phyloP scores from a whole-genome alignment of 2,888 invertebrate species.

The Oligia strigilis region DNA sequence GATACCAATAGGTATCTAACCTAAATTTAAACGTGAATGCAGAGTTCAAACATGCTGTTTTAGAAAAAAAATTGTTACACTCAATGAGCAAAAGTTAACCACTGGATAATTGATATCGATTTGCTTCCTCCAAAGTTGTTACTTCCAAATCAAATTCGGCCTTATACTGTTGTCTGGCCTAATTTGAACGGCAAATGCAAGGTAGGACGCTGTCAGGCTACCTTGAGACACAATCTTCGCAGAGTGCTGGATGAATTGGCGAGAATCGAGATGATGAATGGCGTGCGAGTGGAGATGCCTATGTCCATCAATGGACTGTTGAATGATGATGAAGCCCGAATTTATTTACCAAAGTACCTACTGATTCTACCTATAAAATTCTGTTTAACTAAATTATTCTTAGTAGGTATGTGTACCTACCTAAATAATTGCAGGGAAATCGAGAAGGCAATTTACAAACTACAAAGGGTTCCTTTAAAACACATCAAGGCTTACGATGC shows the following conservation, averaged over 20 bases:
- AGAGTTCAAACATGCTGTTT: not conserved
- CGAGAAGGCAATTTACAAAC: slow-evolving; percentile 98
- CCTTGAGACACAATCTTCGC: not conserved
- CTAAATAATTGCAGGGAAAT: slow-evolving; percentile 93
- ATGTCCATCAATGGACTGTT: not conserved
- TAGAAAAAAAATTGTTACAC: not conserved
- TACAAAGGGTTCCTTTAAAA: slow-evolving; percentile 96
- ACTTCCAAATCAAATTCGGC: too few relatives aligned
- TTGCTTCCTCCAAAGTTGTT: not conserved
- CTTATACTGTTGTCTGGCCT: too few relatives aligned
- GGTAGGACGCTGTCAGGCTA: not conserved
- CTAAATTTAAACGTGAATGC: not conserved
- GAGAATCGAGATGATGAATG: not conserved
- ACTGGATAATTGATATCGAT: not conserved
- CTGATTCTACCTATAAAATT: not conserved
- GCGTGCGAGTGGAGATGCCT: not conserved
- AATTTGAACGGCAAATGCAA: not conserved
- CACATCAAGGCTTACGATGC: slow-evolving; percentile 99
- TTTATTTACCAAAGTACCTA: not conserved
- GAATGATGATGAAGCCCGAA: not conserved
- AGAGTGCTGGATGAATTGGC: not conserved
- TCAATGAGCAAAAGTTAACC: not conserved
- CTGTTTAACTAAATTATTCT: not conserved
- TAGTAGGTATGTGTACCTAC: not conserved
- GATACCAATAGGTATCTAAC: not conserved